Percentiles rank a stretch among this genome's conserved stretches.
Evolutionary conservation across 2,888 invertebrate genomes (phyloP).

Genomic region (Alloscopus bannaensis): DNA sequence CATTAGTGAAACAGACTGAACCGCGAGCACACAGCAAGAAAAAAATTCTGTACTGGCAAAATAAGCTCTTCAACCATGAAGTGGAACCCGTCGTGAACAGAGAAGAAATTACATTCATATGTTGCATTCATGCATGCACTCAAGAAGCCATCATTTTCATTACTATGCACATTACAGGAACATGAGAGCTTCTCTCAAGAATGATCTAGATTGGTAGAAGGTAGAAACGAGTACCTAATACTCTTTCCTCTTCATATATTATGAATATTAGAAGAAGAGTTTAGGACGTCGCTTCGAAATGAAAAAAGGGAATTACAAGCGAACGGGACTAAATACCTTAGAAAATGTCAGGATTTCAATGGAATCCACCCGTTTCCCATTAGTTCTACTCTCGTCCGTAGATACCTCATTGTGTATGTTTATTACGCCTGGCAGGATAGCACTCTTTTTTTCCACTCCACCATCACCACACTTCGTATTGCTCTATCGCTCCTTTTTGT

Average conservation of each 20-base stretch:
- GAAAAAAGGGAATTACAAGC: slow-evolving; percentile 10
- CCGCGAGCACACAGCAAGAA: too few relatives aligned
- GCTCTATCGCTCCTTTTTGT: background rate
- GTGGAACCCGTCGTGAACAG: slow-evolving; percentile 58
- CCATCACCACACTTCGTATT: slow-evolving; percentile 1
- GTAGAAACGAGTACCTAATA: too few relatives aligned
- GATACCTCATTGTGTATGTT: slow-evolving; percentile 52
- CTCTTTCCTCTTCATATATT: slow-evolving; percentile 55
- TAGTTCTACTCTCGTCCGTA: slow-evolving; percentile 45
- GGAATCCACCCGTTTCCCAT: slow-evolving; percentile 65
- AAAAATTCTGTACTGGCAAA: too few relatives aligned
- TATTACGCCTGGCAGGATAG: slow-evolving; percentile 61
- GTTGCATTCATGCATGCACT: too few relatives aligned
- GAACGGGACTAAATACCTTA: slow-evolving; percentile 57
- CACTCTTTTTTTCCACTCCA: slow-evolving; percentile 20
- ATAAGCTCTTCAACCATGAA: slow-evolving; percentile 52
- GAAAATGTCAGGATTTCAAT: slow-evolving; percentile 54
- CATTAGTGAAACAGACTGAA: too few relatives aligned
- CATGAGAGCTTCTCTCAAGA: background rate
- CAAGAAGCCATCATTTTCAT: too few relatives aligned
- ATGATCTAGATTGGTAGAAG: slow-evolving; percentile 51
- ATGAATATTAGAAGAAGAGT: slow-evolving; percentile 7
- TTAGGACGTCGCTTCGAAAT: slow-evolving; percentile 19
- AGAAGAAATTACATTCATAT: slow-evolving; percentile 42
- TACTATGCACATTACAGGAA: too few relatives aligned